Conservation (phyloP, 2,797 vertebrate genomes). For the Lacerta bilineata region DNA sequence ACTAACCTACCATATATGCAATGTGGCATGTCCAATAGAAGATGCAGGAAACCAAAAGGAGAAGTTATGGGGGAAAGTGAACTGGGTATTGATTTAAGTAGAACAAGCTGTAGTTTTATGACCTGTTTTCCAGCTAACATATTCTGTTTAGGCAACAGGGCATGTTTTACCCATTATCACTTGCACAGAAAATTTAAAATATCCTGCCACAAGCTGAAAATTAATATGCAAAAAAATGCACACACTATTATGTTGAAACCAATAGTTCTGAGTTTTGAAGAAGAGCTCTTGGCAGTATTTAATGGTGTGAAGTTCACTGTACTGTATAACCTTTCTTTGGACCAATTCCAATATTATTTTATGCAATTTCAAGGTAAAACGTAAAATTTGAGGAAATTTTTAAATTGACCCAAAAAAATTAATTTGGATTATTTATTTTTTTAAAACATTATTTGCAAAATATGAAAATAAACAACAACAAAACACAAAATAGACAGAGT, state of each 20-base stretch:
- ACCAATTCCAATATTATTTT: background rate
- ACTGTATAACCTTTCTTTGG: background rate
- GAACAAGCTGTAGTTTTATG: conserved; percentile 47
- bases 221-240: background rate
- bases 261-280: conserved; percentile 27
- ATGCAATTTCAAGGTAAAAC: background rate
- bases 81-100: conserved; percentile 9
- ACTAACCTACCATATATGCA: conserved; percentile 24
- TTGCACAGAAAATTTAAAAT: conserved; percentile 21
- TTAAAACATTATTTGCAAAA: too few species aligned
- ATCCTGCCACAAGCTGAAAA: conserved; percentile 38
- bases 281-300: conserved; percentile 2
- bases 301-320: background rate
- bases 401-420: background rate
- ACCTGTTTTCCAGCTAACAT: conserved; percentile 54
- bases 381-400: background rate
- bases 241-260: conserved; percentile 43
- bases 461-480: too few species aligned
- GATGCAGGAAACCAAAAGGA: conserved; percentile 39
- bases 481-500: too few species aligned
- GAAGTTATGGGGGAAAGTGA: conserved; percentile 29
- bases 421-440: background rate
- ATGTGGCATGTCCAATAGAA: conserved; percentile 42
- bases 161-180: conserved; percentile 35
- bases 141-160: conserved; percentile 37